Evolutionary conservation across 2,888 invertebrate species (phyloP), one percentile per base, ranked within the genome.

Genomic region (Dromius quadrimaculatus): DNA sequence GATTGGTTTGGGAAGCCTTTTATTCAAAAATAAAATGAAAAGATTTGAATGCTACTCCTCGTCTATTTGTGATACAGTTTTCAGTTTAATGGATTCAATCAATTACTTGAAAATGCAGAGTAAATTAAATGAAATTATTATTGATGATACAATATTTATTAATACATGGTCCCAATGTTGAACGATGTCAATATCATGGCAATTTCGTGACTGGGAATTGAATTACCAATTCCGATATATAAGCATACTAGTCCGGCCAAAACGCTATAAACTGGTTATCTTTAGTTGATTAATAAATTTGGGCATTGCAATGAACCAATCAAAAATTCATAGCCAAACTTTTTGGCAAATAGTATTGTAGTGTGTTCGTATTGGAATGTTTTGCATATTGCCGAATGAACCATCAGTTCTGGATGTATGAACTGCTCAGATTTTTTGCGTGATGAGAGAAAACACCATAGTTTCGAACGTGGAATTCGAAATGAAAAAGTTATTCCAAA

Each of bases 191-290:
- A 54, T 54, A 54, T 32, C 28, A 54, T 28, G 28, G 28, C 28
- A 54, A 54, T 54, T 54, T 28, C 50, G 50, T 54, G 50, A 54
- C 50, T 28, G 50, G 17, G 50, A 54, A 54, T 54, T 54, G 28
- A 54, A 54, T 54, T 54, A 54, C 23, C 50, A 28, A 54, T 54
- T 54, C 50, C 50, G 50, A 54, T 23, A 54, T 54, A 54, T 54
- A 28, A 28, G 28, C 28, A 23, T 13, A 23, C 50, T 54, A 54
- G 23, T 28, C 28, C 50, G 15, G 50, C 23, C 28, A 54, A 28
- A 54, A 54, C 28, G 50, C 20, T 54, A 28, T 54, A 54, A 54
- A 17, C 17, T 9, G 28, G 28, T 54, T 54, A 28, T 28, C 28
- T 54, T 15, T 23, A 11, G 23, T 50, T 38, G 3, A 38, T 38